Evolutionary conservation across 2,797 vertebrate genomes (phyloP), one percentile per base, ranked within the genome.

Genomic region (Ataeniobius toweri): DNA sequence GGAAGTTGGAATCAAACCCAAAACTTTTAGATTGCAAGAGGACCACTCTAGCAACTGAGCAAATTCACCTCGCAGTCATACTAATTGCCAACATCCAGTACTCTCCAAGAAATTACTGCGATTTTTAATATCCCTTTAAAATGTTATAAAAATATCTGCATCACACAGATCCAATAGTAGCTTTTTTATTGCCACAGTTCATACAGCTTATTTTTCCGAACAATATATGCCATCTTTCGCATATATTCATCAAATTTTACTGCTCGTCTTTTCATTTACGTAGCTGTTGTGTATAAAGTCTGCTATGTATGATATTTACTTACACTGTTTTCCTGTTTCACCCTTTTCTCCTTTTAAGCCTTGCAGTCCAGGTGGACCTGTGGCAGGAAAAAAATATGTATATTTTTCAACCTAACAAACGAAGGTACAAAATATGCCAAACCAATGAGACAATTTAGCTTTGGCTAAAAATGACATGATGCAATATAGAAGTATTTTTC

Each of bases 311-410:
- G 1, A 0, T 28, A 16, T 10, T 48, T 8, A 86, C 84, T 85
- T 83, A 92, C 90, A 0, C 2, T 74, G 48, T 20, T 0, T 61
- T 70, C 13, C 74, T 51, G 0, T 0, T 0, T 56, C 76, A 72
- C 76, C 88, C 22, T n/a, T 71, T 0, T 81, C 73, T 85, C 91
- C 91, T 85, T 88, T 92, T 13, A 70, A 2, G 0, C 89, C 90
- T 46, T 48, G 69, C 63, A 68, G 73, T 63, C 90, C 89, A 0
- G 68, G 28, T 3, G 3, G 69, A 22, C 87, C 89, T 89, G 83
- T n/a, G 13, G 28, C 1, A 69, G 12, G n/a, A 46, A 24, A 2
- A 1, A 9, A 18, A 51, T 3, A 9, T 26, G 13, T 28, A 5
- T 28, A 69, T 5, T 36, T 69, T n/a, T 69, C 18, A 69, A 39